These are phyloP conservation scores for Egretta garzetta DNA, from an alignment of 2,113 vertebrate species.

Conservation along the genomic window DNA sequence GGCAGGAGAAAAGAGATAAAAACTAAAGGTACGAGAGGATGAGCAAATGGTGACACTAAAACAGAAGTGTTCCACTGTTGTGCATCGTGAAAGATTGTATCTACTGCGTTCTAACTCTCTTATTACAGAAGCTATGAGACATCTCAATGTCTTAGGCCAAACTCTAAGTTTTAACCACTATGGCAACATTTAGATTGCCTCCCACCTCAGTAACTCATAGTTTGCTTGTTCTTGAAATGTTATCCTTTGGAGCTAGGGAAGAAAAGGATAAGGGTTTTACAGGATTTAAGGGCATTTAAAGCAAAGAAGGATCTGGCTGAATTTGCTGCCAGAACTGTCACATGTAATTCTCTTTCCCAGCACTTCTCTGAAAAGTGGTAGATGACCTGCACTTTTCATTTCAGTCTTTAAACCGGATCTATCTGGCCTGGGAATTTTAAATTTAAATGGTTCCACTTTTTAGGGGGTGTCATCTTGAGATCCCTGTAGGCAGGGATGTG, in stretches of 20 bases:
- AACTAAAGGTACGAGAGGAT: not conserved
- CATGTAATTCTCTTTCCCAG: fast-evolving
- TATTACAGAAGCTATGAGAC: not conserved
- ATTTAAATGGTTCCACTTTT: not conserved
- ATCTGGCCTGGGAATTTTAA: not conserved
- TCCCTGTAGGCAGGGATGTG: not conserved
- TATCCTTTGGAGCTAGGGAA: not conserved
- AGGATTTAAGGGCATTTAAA: not conserved
- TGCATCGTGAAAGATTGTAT: not conserved
- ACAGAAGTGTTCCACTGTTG: not conserved
- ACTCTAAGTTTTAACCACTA: not conserved
- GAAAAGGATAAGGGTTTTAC: not conserved
- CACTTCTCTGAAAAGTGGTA: not conserved
- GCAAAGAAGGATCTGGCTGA: not conserved
- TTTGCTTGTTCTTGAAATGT: not conserved
- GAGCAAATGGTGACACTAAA: not conserved
- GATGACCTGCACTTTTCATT: not conserved
- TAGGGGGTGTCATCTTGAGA: not conserved
- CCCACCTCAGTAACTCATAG: not conserved
- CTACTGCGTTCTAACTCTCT: not conserved
- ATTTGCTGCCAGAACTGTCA: not conserved
- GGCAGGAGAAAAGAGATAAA: not conserved
- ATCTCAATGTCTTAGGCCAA: not conserved
- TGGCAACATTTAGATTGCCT: not conserved
- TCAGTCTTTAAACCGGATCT: not conserved